Conservation (phyloP, 2,888 invertebrate genomes). For the Eupithecia centaureata region DNA sequence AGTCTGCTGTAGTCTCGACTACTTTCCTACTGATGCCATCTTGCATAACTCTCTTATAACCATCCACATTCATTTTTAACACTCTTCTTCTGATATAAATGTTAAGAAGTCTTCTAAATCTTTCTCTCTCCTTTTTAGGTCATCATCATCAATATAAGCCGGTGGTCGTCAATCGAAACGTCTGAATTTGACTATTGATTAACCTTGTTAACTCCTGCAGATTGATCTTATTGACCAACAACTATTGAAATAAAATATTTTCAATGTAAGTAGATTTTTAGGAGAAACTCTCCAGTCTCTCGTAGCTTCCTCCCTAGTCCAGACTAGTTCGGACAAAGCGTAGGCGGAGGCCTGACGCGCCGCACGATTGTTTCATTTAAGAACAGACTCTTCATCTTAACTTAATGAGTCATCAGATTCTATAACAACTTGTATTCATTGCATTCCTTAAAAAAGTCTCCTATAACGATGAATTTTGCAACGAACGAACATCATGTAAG, state of each 20-base stretch:
- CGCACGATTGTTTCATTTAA: constrained; percentile 78
- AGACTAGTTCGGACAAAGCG: constrained; percentile 73
- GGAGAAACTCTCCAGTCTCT: constrained; percentile 6
- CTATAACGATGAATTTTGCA: no score
- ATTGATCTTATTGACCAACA: constrained; percentile 76
- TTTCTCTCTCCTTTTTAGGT: not conserved
- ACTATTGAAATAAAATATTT: no score
- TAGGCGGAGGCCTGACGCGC: constrained; percentile 78
- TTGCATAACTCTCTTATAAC: not conserved
- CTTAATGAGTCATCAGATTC: constrained; percentile 70
- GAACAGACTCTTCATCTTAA: constrained; percentile 60
- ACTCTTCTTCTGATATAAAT: no score
- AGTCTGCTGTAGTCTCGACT: not conserved
- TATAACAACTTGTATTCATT: constrained; percentile 18
- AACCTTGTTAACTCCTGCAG: constrained; percentile 67
- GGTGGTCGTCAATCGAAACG: constrained; percentile 41
- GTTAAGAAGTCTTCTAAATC: no score
- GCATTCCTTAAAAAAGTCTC: not conserved
- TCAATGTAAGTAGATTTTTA: no score
- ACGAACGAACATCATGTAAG: no score
- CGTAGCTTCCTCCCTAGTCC: constrained; percentile 51
- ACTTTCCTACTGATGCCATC: not conserved
- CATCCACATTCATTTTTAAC: not conserved
- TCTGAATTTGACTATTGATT: constrained; percentile 64
- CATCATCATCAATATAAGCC: not conserved